Conservation (phyloP, 2,888 invertebrate species). For the Molorchus minor region DNA sequence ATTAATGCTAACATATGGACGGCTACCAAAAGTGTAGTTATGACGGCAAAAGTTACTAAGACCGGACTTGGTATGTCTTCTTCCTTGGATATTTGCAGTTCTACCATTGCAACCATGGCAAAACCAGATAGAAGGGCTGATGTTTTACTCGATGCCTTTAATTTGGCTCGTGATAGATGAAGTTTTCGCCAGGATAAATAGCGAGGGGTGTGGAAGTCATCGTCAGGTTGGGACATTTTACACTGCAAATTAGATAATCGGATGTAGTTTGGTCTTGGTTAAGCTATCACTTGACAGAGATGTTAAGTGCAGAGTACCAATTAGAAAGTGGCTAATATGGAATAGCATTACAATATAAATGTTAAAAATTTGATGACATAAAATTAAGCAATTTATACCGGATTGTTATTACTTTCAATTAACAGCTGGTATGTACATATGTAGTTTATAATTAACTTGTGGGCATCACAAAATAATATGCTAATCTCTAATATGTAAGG, state of each 20-base stretch:
- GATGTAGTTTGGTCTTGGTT: too few relatives aligned
- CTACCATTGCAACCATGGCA: slow-evolving; percentile 99
- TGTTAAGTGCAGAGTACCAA: too few relatives aligned
- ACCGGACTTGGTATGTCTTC: slow-evolving; percentile 80
- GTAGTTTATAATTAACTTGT: too few relatives aligned
- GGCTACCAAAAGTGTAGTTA: slow-evolving; percentile 94
- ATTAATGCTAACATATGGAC: slow-evolving; percentile 98
- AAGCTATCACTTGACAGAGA: too few relatives aligned
- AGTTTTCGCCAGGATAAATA: slow-evolving; percentile 90
- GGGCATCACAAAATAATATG: too few relatives aligned
- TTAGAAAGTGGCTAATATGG: too few relatives aligned
- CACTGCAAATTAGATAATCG: slow-evolving; percentile 46
- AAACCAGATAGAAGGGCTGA: slow-evolving; percentile 96
- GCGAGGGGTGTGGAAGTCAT: slow-evolving; percentile 83
- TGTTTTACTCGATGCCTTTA: slow-evolving; percentile 98
- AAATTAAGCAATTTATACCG: too few relatives aligned
- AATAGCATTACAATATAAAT: too few relatives aligned
- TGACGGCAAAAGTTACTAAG: slow-evolving; percentile 91
- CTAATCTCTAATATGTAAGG: too few relatives aligned
- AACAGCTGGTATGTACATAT: too few relatives aligned
- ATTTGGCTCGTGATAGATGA: slow-evolving; percentile 94
- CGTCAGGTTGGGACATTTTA: slow-evolving; percentile 75
- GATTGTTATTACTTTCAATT: too few relatives aligned
- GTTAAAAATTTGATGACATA: too few relatives aligned
- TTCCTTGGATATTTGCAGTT: slow-evolving; percentile 82